Percentiles rank a stretch among this genome's conserved stretches.
These are phyloP conservation scores for Neostethus bicornis DNA, from an alignment of 2,797 vertebrate species.

Conservation along the genomic window DNA sequence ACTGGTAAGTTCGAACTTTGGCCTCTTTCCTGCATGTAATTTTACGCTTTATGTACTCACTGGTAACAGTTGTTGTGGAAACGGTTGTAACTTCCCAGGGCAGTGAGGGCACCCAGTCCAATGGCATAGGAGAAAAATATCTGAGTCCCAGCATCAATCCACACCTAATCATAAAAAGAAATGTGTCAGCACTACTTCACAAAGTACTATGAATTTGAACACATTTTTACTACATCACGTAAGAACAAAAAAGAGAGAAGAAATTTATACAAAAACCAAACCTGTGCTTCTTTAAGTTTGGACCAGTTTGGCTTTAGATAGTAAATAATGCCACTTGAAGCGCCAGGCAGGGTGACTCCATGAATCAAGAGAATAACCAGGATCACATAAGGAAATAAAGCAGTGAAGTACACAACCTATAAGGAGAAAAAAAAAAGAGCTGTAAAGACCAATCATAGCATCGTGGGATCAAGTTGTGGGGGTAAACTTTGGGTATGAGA, in stretches of 20 bases:
- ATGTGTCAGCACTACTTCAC: constrained; percentile 14
- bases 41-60: constrained; percentile 70
- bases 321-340: constrained; percentile 83
- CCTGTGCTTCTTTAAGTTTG: constrained; percentile 86
- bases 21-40: constrained; percentile 34
- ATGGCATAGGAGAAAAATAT: constrained; percentile 89
- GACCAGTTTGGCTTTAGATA: constrained; percentile 88
- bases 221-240: not conserved
- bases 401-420: constrained; percentile 87
- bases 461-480: constrained; percentile 5
- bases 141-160: constrained; percentile 87
- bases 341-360: constrained; percentile 83
- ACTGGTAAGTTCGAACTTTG: constrained; percentile 27
- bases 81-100: constrained; percentile 86
- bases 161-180: constrained; percentile 72
- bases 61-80: constrained; percentile 90
- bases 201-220: constrained; percentile 1
- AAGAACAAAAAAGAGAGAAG: not conserved
- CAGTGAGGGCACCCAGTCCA: constrained; percentile 84
- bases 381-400: constrained; percentile 85
- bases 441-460: constrained; percentile 29
- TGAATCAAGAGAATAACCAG: constrained; percentile 84
- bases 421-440: constrained; percentile 28
- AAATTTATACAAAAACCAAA: constrained; percentile 41
- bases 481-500: constrained; percentile 18